phyloP scores from a whole-genome alignment of 2,888 invertebrate genomes.

The Diplazon laetatorius region DNA sequence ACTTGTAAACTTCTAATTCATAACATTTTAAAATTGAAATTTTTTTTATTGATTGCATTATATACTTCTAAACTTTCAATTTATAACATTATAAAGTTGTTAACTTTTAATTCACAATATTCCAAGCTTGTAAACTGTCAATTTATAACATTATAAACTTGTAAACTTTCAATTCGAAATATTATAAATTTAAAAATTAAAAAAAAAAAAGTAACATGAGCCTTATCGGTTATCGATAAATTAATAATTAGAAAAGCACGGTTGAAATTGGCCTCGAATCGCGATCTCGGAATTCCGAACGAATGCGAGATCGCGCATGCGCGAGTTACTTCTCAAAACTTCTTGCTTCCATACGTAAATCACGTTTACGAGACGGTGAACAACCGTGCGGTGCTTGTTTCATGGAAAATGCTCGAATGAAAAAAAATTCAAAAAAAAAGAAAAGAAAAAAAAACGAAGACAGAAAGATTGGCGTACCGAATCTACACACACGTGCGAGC shows the following conservation, averaged over 20 bases:
- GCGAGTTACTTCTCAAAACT: not conserved
- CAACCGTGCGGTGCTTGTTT: conserved; percentile 39
- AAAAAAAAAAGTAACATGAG: not conserved
- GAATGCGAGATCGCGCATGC: not conserved
- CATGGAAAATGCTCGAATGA: conserved; percentile 11
- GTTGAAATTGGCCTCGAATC: not conserved
- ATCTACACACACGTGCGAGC: conserved; percentile 53
- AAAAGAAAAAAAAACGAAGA: not conserved
- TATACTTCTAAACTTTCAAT: too few relatives aligned
- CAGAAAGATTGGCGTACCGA: conserved; percentile 41
- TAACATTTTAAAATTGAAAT: too few relatives aligned
- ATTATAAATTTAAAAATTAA: too few relatives aligned
- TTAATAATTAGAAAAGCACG: not conserved
- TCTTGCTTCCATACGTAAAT: conserved; percentile 13
- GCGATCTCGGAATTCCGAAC: not conserved
- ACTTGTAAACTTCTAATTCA: too few relatives aligned
- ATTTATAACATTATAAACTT: too few relatives aligned
- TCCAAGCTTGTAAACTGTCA: too few relatives aligned
- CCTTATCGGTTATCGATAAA: conserved; percentile 16
- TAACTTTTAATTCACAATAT: too few relatives aligned
- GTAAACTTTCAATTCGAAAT: too few relatives aligned
- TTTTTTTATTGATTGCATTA: too few relatives aligned
- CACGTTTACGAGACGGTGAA: conserved; percentile 40
- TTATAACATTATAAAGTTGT: too few relatives aligned
- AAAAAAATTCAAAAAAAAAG: conserved; percentile 15